Percentiles rank a stretch among this genome's conserved stretches.
Conservation (phyloP, 2,888 invertebrate species). For the Eilema sororculum region DNA sequence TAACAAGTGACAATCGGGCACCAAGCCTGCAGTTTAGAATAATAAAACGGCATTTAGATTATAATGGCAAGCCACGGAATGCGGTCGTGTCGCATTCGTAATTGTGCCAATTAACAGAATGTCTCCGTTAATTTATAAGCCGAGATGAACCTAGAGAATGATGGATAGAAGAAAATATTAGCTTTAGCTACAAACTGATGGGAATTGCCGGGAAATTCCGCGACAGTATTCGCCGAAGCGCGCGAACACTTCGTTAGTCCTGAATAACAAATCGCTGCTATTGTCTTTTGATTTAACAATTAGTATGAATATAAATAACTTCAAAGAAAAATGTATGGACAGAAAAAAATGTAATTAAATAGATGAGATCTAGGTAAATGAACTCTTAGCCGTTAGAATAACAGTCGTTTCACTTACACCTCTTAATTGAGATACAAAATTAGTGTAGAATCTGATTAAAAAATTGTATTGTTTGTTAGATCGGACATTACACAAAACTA, state of each 20-base stretch:
- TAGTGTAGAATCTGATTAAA: not conserved
- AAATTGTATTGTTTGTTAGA: not conserved
- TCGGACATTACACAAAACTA: not conserved
- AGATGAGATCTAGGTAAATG: not conserved
- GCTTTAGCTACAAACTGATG: slow-evolving; percentile 34
- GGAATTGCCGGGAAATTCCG: slow-evolving; percentile 17
- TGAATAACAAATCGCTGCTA: slow-evolving; percentile 42
- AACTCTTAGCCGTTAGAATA: slow-evolving; percentile 9
- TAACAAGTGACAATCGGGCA: slow-evolving; percentile 51
- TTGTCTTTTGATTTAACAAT: slow-evolving; percentile 34
- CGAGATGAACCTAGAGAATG: slow-evolving; percentile 53
- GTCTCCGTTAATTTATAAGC: slow-evolving; percentile 72
- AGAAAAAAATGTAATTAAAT: not conserved
- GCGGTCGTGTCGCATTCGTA: slow-evolving; percentile 71
- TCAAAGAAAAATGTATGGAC: not conserved
- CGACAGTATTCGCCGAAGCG: slow-evolving; percentile 12
- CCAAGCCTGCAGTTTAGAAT: slow-evolving; percentile 51
- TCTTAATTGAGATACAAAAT: slow-evolving; percentile 3
- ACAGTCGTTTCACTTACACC: not conserved
- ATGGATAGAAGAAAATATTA: slow-evolving; percentile 42
- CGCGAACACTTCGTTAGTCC: slow-evolving; percentile 28
- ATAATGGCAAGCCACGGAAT: slow-evolving; percentile 62
- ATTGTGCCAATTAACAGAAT: slow-evolving; percentile 78
- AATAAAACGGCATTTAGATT: slow-evolving; percentile 59
- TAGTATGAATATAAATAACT: slow-evolving; percentile 10